Base-by-base conservation (phyloP, 2,888 invertebrate species). In the Drosophila limbata region DNA sequence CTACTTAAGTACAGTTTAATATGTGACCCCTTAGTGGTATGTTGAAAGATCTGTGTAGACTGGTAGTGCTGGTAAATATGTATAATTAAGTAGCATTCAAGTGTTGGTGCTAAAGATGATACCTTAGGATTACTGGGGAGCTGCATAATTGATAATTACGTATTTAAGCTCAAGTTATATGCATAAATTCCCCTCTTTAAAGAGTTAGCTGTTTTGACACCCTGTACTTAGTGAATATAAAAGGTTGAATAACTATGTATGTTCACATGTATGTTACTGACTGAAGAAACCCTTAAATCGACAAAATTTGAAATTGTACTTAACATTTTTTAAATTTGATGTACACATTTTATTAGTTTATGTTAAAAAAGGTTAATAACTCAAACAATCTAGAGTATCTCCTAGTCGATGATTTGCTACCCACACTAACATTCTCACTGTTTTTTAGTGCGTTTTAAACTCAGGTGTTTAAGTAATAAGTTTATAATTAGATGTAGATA, bases 21-120 rank as follows among this genome's bases (percentile, higher is more conserved):
- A 48, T 48, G 17, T 48, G 33, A 48, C 17, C 31, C 8, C 28
- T 35, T 10, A 31, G 53, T 44, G 61, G 47, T 57, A 69, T 57
- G 59, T 57, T 11, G 11, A 42, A 21, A 19, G 17, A 60, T 57
- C 13, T 69, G 11, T 25, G 40, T 13, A 17, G 33, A 21, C 5
- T 13, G 28, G 8, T 10, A 4, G 2, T 33, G 42, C 21, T 33
- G 35, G n/a, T 33, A 47, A 35, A 37, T 28, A 40, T 40, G 44
- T 44, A 56, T 50, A 21, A 40, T 60, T 51, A 35, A 35, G 55
- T 56, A 44, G 44, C 33, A 44, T 33, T 33, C 11, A 21, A 33
- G 11, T 13, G 21, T 4, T 33, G 55, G 21, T 11, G n/a, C 13
- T 44, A 33, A 56, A 56, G 35, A 44, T 25, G 44, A 33, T 44